Evolutionary conservation across 92 coral and sea anemone genomes (phyloP), one percentile per base, ranked within the genome.

Genomic region (Porites cylindrica): DNA sequence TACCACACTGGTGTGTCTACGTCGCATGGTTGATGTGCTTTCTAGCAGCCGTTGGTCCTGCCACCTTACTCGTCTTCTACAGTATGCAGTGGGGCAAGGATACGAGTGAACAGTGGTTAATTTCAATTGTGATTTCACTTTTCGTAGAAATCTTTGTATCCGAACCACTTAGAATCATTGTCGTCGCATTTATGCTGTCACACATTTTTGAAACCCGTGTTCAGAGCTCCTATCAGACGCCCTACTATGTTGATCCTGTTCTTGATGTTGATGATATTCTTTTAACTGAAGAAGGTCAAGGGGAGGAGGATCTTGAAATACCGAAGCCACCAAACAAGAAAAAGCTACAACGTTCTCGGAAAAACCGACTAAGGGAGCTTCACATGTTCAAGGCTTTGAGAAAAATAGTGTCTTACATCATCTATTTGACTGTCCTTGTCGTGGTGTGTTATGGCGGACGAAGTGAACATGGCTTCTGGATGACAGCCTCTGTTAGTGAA

Each of bases 61-160:
- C 91, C 38, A 16, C 81, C 26, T 87, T 91, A 51, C 71, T 91
- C 47, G 60, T 91, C 51, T 87, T 91, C 58, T 91, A 91, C 83
- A 87, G 89, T 19, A 76, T 91, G 18, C 80, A 69, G 59, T 91
- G 94, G 94, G 94, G 89, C 13, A 76, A 75, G n/a, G 83, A 87
- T 16, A 77, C 77, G 8, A 80, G 91, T 19, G 84, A 61, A 14
- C 77, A 87, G 77, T 91, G 94, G 94, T 70, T 91, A 50, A 64
- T 87, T 52, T 87, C 94, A 8, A 78, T 87, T 0, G 61, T 66
- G 18, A 87, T 87, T 89, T 70, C 94, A 1, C n/a, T 91, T 64
- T 59, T 79, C 0, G 56, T 87, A 51, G 94, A 91, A 63, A 87
- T 91, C 4, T 87, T 83, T 58, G 86, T 91, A 26, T 72, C 86